Base-by-base conservation (phyloP, 2,888 invertebrate genomes). In the Nesidiocoris tenuis region DNA sequence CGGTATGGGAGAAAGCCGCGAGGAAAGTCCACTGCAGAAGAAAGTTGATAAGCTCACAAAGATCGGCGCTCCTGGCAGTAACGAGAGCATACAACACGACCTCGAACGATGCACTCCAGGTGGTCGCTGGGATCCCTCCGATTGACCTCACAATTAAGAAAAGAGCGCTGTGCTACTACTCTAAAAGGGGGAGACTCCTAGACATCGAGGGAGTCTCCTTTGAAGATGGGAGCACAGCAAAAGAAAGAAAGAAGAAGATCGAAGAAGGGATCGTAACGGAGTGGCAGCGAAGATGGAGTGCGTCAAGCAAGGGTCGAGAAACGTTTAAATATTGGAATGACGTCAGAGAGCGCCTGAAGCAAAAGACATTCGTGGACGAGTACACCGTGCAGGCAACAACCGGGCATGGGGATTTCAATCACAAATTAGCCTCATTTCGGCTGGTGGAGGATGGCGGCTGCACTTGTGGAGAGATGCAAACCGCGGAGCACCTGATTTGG, bases 281-380 rank as follows among this genome's bases (percentile, higher is more conserved):
- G 54, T 67, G 67, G 67, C 67, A 67, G n/a, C 1, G 18, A 2
- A n/a, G 67, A 17, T 67, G 67, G 67, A 9, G 1, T 9, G 9
- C 1, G 9, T 19, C 55, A 3, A 12, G 21, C 1, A 39, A 67
- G 16, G 67, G 67, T 2, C 17, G 55, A 9, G 21, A 54, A 16
- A 67, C 67, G 7, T 19, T 19, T 19, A 2, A 39, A 22, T 1
- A 18, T 1, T 67, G 67, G 55, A 39, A 39, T 1, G 55, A 67
- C 21, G 21, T 67, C 16, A 1, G 21, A 2, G 21, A 7, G 2
- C 17, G 55, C 17, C 5, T 55, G 54, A 18, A 2, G 1, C 12
- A 12, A 7, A 19, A 18, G 5, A 9, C 54, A 5, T 16, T 1
- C 0, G 55, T 67, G 1, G 21, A 18, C 22, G 54, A 67, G 17